These are phyloP conservation scores for Toxotes jaculatrix DNA, from an alignment of 2,113 vertebrate genomes.

Conservation along the genomic window DNA sequence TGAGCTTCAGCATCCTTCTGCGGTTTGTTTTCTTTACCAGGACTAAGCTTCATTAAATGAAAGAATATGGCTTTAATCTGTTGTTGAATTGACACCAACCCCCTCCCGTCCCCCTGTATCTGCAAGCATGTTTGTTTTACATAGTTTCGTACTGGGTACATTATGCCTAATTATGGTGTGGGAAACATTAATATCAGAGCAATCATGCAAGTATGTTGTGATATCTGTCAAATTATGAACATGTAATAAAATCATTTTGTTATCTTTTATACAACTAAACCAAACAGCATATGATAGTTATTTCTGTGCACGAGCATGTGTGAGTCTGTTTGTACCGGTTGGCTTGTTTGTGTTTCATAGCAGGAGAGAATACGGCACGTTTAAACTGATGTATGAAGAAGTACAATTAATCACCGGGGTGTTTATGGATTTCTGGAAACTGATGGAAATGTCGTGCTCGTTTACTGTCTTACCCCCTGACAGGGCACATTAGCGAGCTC, in stretches of 20 bases:
- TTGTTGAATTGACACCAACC: conserved; percentile 59
- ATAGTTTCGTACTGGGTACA: conserved; percentile 74
- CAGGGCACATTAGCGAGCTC: conserved; percentile 54
- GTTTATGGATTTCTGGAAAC: conserved; percentile 32
- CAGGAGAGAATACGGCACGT: background rate
- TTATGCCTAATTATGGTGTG: conserved; percentile 73
- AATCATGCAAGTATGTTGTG: conserved; percentile 82
- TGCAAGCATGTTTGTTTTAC: conserved; percentile 82
- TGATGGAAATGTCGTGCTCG: conserved; percentile 48
- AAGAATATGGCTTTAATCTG: conserved; percentile 81
- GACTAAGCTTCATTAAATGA: conserved; percentile 51
- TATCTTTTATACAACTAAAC: conserved; percentile 81
- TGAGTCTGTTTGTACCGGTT: conserved; percentile 10
- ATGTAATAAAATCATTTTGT: conserved; percentile 83
- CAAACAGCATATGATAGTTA: conserved; percentile 58
- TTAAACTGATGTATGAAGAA: conserved; percentile 32
- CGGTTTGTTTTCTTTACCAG: conserved; percentile 66
- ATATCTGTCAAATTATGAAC: conserved; percentile 80
- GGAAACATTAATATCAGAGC: conserved; percentile 69
- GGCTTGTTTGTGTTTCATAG: conserved; percentile 1
- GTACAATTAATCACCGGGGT: conserved; percentile 38
- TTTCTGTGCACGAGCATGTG: conserved; percentile 52
- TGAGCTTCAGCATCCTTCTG: conserved; percentile 76
- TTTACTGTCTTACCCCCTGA: conserved; percentile 46
- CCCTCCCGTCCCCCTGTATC: conserved; percentile 44